These are phyloP conservation scores for Strigamia transsilvanica DNA, from an alignment of 2,888 invertebrate species.

Conservation along the genomic window DNA sequence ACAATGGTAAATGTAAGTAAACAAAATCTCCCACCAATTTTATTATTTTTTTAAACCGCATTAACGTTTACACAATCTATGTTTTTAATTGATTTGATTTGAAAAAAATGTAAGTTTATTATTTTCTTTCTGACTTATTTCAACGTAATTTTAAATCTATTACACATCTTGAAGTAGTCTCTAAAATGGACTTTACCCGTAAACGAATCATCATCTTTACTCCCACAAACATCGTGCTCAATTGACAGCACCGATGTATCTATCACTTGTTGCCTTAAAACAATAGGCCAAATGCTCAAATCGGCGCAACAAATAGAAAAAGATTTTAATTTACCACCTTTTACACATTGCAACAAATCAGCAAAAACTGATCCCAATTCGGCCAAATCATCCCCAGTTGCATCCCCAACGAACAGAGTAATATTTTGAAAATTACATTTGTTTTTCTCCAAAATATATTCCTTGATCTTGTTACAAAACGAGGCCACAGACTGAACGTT, in stretches of 20 bases:
- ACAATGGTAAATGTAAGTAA: too few relatives aligned
- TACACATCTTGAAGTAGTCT: not conserved
- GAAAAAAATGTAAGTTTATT: not conserved
- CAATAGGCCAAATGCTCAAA: not conserved
- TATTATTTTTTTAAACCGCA: too few relatives aligned
- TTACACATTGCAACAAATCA: constrained; percentile 23
- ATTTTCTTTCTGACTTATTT: not conserved
- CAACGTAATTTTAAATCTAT: not conserved
- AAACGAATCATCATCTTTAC: not conserved
- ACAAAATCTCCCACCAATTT: too few relatives aligned
- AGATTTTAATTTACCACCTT: not conserved
- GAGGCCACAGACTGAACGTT: not conserved
- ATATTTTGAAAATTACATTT: constrained; percentile 12
- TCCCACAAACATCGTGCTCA: constrained; percentile 4
- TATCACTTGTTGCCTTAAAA: not conserved
- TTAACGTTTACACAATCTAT: not conserved
- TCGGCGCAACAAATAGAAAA: not conserved
- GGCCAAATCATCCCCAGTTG: not conserved
- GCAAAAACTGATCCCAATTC: not conserved
- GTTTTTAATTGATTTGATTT: not conserved
- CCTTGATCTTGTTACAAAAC: constrained; percentile 10
- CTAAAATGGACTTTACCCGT: not conserved
- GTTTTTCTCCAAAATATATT: constrained; percentile 12
- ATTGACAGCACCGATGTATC: not conserved
- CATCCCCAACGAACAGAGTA: not conserved